Evolutionary conservation across 2,797 vertebrate species (phyloP), one percentile per base, ranked within the genome.

Genomic region (Nyctalus aviator): DNA sequence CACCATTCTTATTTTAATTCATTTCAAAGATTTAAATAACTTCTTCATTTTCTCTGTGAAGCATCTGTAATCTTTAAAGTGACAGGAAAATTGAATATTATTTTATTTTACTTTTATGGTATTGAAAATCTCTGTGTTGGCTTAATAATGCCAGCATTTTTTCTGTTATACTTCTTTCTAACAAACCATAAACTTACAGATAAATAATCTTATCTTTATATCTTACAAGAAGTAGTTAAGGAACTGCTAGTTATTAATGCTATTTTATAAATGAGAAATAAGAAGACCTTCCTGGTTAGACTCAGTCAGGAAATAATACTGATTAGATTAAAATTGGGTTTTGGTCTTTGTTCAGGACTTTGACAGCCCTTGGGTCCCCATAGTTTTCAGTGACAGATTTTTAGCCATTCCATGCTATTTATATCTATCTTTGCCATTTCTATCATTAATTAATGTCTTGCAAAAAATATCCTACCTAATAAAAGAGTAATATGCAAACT

Each of bases 151-250:
- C 14, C 71, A 92, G 66, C 69, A 79, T 88, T 95, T 94, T 88
- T 94, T 95, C 25, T 50, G n/a, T 82, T 88, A 72, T 77, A 35
- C 30, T 94, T 85, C 23, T 90, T 96, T 95, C 27, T 10, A 78
- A 89, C 8, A 92, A 90, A 73, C 32, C 46, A 48, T 89, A 84
- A 84, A 50, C 30, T 66, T 90, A 59, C 46, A 78, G n/a, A 84
- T 13, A 93, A 88, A 92, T 83, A 13, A 75, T 71, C n/a, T 72
- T 27, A 78, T 95, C 84, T 94, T 94, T 6, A 27, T 86, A 88
- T 50, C 30, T 66, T 73, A 59, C 25, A 44, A 72, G 59, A 9
- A 90, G 25, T 48, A 71, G 35, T 92, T 68, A 57, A 57, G 37
- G 27, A 93, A 64, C 35, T 93, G 25, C 32, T 92, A 50, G n/a